These are phyloP conservation scores for Pelochelys cantorii DNA, from an alignment of 2,797 vertebrate species.

Conservation along the genomic window DNA sequence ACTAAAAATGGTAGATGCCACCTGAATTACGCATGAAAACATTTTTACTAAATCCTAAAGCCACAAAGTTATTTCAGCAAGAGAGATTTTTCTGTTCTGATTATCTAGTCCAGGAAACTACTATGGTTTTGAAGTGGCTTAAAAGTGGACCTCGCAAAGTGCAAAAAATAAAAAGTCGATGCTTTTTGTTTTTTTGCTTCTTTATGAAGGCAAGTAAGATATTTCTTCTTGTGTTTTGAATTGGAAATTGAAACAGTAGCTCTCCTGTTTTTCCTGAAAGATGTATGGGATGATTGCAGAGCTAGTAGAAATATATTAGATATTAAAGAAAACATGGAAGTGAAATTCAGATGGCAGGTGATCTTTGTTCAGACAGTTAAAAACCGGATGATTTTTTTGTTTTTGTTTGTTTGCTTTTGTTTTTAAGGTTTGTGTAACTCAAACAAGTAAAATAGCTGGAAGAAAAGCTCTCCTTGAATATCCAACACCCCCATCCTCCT, in stretches of 20 bases:
- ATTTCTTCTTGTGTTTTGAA: neutral
- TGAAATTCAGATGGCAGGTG: neutral
- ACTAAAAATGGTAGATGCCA: neutral
- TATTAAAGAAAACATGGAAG: neutral
- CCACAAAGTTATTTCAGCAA: neutral
- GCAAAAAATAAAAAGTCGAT: neutral
- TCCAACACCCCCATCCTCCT: constrained; percentile 5
- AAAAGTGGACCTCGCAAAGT: constrained; percentile 5
- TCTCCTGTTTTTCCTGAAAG: neutral
- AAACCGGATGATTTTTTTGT: neutral
- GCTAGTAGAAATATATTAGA: neutral
- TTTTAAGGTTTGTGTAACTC: constrained; percentile 42
- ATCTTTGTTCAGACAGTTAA: neutral
- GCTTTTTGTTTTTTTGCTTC: neutral
- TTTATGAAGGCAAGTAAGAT: neutral
- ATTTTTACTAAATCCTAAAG: neutral
- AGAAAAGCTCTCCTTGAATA: constrained; percentile 10
- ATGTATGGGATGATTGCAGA: neutral
- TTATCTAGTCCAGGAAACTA: neutral
- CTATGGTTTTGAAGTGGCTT: neutral
- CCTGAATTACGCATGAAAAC: neutral
- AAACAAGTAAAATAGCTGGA: constrained; percentile 19
- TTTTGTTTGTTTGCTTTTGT: neutral
- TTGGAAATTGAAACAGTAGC: neutral
- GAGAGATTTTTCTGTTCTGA: neutral